Evolutionary conservation across 2,797 vertebrate species (phyloP), one percentile per base, ranked within the genome.

Genomic region (Psittacula derbiana): DNA sequence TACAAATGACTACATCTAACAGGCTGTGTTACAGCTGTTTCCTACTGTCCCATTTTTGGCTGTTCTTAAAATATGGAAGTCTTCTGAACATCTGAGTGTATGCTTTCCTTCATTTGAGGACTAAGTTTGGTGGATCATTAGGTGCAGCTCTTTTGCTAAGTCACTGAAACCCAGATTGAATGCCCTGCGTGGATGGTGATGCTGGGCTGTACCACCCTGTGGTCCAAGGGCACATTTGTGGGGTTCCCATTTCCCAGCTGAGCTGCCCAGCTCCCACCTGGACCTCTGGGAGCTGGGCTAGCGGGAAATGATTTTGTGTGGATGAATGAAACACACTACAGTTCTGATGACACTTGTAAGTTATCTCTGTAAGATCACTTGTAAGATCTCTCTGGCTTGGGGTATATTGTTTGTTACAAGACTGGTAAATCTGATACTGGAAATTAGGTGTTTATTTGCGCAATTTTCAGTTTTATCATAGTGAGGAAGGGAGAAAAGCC

Each of bases 21-120:
- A 67, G 82, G 38, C 69, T 65, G 43, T 62, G 64, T 73, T 95
- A 92, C 83, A 94, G 69, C 94, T 93, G 75, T 90, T 93, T 94
- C 30, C 20, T 76, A 13, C 81, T 55, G 86, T 90, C 71, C 60
- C 38, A 4, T 38, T 73, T 79, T 78, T 93, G 86, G 70, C 90
- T 81, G 58, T 20, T 0, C 41, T 52, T 94, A 81, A 86, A 50
- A 71, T 81, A 47, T 47, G 70, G 80, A 92, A 91, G 93, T 86
- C 31, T 55, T 73, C 33, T 67, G 75, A 27, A 49, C 5, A 7
- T 55, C 33, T 86, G 66, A 5, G 5, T 81, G 13, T 16, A 7
- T 44, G 31, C 44, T 75, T 91, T 85, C 38, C 33, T 88, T 47
- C 41, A 49, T 36, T 88, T 69, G 33, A 75, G 70, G 53, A 28